phyloP scores from a whole-genome alignment of 2,888 invertebrate species.

The Hofmannophila pseudospretella region DNA sequence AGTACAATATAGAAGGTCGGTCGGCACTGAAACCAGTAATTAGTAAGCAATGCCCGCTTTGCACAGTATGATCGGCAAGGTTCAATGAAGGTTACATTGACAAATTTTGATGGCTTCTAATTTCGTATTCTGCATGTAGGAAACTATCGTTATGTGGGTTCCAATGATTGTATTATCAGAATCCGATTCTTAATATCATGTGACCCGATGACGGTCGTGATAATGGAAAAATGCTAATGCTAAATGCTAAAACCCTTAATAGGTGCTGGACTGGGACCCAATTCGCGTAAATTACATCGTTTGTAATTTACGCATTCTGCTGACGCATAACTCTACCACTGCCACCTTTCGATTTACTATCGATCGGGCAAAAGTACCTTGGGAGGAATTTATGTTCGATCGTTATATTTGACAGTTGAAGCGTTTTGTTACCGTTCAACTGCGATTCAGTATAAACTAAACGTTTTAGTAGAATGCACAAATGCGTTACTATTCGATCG shows the following conservation, averaged over 20 bases:
- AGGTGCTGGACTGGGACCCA: too few relatives aligned
- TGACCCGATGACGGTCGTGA: conserved; percentile 18
- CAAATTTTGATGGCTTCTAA: conserved; percentile 36
- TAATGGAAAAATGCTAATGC: conserved; percentile 21
- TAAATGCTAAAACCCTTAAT: conserved; percentile 14
- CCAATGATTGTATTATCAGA: conserved; percentile 3
- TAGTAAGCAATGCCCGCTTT: conserved; percentile 35
- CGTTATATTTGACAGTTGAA: too few relatives aligned
- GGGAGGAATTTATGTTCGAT: too few relatives aligned
- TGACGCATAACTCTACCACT: too few relatives aligned
- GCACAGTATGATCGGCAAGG: conserved; percentile 24
- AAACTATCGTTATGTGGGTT: conserved; percentile 17
- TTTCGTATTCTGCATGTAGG: conserved; percentile 36
- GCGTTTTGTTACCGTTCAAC: too few relatives aligned
- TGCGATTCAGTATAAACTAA: too few relatives aligned
- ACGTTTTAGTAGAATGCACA: too few relatives aligned
- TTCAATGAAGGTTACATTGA: conserved; percentile 33
- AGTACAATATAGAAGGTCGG: conserved; percentile 15
- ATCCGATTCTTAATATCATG: conserved; percentile 13
- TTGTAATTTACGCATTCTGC: too few relatives aligned
- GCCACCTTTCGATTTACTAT: too few relatives aligned
- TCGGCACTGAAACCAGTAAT: conserved; percentile 27
- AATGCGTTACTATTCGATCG: too few relatives aligned
- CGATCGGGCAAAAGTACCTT: too few relatives aligned
- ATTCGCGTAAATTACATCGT: too few relatives aligned